Percentiles rank a stretch among this genome's conserved stretches.
Conservation (phyloP, 2,797 vertebrate species). For the Buceros bicornis region DNA sequence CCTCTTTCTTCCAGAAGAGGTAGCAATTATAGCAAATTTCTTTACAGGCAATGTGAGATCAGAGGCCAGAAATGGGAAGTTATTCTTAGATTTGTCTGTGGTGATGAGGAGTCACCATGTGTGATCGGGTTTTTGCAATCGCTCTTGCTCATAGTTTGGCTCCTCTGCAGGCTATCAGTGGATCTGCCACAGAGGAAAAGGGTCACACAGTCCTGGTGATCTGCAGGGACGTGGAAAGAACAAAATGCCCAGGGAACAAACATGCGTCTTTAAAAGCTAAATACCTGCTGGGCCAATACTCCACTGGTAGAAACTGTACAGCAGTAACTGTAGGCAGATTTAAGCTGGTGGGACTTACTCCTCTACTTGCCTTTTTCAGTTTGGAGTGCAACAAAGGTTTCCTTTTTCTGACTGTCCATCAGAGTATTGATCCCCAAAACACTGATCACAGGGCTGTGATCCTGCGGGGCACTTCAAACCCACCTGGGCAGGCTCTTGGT, state of each 20-base stretch:
- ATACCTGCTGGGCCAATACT: background rate
- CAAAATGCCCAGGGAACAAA: background rate
- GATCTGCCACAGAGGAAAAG: background rate
- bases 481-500: background rate
- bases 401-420: background rate
- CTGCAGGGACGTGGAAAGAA: background rate
- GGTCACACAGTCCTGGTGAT: background rate
- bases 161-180: slow-evolving; percentile 12
- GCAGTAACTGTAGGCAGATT: background rate
- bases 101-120: background rate
- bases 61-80: background rate
- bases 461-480: background rate
- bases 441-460: background rate
- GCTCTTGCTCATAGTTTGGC: background rate
- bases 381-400: background rate
- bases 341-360: background rate
- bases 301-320: background rate
- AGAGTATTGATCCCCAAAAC: rapidly evolving
- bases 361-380: background rate
- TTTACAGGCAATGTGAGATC: background rate
- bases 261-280: background rate
- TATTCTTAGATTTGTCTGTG: background rate
- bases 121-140: background rate
- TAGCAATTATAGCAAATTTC: background rate
- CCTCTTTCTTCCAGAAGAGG: background rate